These are phyloP conservation scores for Ichneumoninae sp. DNA, from an alignment of 2,888 invertebrate species.

Conservation along the genomic window DNA sequence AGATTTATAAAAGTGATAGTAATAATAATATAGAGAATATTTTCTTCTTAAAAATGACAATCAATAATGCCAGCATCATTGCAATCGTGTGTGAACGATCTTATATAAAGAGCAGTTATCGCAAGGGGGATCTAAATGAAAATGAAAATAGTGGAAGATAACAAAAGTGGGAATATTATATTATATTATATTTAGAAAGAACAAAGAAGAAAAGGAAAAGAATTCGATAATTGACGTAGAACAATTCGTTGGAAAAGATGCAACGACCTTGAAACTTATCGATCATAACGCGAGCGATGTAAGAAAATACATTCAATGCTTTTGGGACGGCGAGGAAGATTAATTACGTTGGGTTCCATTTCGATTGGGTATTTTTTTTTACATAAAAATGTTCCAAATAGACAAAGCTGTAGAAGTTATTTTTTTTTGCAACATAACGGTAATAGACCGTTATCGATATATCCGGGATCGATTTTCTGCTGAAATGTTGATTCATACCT, in stretches of 20 bases:
- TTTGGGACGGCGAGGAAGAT: constrained; percentile 54
- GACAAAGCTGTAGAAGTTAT: too few species aligned
- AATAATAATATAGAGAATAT: constrained; percentile 16
- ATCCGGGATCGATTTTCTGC: too few species aligned
- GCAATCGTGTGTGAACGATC: constrained; percentile 3
- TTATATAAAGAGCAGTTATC: neutral
- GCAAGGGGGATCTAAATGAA: neutral
- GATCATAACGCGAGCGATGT: constrained; percentile 2
- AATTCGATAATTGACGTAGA: constrained; percentile 18
- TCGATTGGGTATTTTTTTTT: neutral
- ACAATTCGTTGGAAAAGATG: constrained; percentile 43
- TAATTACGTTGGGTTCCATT: constrained; percentile 7
- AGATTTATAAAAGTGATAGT: constrained; percentile 14
- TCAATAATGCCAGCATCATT: constrained; percentile 32
- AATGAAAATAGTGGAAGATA: neutral
- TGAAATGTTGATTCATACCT: too few species aligned
- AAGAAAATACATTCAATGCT: constrained; percentile 31
- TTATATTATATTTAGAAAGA: too few species aligned
- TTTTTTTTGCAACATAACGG: too few species aligned
- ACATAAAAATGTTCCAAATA: too few species aligned
- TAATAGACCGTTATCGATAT: too few species aligned
- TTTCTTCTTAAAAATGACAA: constrained; percentile 48
- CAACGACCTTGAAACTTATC: constrained; percentile 32
- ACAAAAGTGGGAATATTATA: constrained; percentile 9
- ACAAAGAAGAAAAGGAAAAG: neutral